Percentiles rank a stretch among this genome's conserved stretches.
Evolutionary conservation across 2,888 invertebrate species (phyloP).

Genomic region (Ophion obscuratus): DNA sequence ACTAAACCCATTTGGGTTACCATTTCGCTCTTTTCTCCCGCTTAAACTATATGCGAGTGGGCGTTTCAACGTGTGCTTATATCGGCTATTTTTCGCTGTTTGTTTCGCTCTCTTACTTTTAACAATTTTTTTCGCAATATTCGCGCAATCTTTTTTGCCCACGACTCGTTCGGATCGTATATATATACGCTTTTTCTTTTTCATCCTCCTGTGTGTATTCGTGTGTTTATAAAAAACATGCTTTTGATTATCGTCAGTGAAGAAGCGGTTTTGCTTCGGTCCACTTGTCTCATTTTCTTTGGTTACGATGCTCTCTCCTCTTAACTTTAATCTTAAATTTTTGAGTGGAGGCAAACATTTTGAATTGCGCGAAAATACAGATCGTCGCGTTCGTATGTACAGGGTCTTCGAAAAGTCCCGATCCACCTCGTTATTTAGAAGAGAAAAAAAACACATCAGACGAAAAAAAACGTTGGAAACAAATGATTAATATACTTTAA

Average conservation of each 20-base stretch:
- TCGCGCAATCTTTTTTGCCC: slow-evolving; percentile 53
- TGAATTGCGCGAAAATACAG: slow-evolving; percentile 49
- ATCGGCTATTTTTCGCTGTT: slow-evolving; percentile 22
- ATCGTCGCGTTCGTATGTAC: slow-evolving; percentile 29
- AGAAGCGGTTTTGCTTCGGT: slow-evolving; percentile 39
- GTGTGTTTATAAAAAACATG: slow-evolving; percentile 49
- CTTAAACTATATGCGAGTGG: not conserved
- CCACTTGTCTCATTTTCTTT: slow-evolving; percentile 28
- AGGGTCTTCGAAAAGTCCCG: not conserved
- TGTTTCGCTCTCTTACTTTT: not conserved
- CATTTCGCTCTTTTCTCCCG: not conserved
- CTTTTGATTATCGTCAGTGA: slow-evolving; percentile 68
- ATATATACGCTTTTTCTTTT: not conserved
- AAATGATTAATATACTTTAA: too few relatives aligned
- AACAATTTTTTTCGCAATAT: slow-evolving; percentile 1
- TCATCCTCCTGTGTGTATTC: slow-evolving; percentile 1
- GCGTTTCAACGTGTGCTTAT: not conserved
- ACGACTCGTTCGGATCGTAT: slow-evolving; percentile 17
- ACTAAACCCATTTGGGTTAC: too few relatives aligned
- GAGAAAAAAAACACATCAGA: not conserved
- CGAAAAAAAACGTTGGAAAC: not conserved
- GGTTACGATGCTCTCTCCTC: slow-evolving; percentile 38
- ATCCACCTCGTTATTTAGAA: slow-evolving; percentile 1
- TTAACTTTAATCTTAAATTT: slow-evolving; percentile 22
- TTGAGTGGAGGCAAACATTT: slow-evolving; percentile 39